phyloP scores from a whole-genome alignment of 1,140 invertebrate genomes.

The Melanaphis sacchari region DNA sequence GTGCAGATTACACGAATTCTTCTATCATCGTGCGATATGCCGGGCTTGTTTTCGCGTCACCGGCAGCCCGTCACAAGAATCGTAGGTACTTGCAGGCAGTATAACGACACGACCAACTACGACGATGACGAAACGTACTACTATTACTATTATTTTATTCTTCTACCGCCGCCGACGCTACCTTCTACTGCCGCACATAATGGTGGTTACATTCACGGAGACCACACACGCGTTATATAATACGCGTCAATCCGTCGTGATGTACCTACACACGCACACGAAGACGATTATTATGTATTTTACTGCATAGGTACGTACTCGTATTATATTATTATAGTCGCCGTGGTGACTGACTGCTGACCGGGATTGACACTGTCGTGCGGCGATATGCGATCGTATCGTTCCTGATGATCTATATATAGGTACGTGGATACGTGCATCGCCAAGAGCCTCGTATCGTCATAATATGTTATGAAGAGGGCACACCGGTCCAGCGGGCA shows the following conservation, averaged over 20 bases:
- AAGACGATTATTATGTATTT: not conserved
- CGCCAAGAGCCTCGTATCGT: not conserved
- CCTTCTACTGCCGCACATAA: not conserved
- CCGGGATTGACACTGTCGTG: slow-evolving; percentile 14
- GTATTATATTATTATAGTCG: not conserved
- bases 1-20: too few relatives aligned
- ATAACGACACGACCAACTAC: not conserved
- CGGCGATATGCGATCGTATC: not conserved
- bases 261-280: not conserved
- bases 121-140: too few relatives aligned
- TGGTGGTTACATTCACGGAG: not conserved
- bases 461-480: not conserved
- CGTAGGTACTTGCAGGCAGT: not conserved
- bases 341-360: not conserved
- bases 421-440: not conserved
- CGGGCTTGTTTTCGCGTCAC: not conserved
- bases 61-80: not conserved
- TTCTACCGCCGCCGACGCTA: not conserved
- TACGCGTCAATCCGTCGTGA: not conserved
- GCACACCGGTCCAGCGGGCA: not conserved
- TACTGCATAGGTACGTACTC: not conserved
- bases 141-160: not conserved
- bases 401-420: not conserved
- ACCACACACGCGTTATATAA: slow-evolving; percentile 1
- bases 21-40: not conserved